Evolutionary conservation across 2,888 invertebrate species (phyloP).

Genomic region (Didymodactylos carnosus): DNA sequence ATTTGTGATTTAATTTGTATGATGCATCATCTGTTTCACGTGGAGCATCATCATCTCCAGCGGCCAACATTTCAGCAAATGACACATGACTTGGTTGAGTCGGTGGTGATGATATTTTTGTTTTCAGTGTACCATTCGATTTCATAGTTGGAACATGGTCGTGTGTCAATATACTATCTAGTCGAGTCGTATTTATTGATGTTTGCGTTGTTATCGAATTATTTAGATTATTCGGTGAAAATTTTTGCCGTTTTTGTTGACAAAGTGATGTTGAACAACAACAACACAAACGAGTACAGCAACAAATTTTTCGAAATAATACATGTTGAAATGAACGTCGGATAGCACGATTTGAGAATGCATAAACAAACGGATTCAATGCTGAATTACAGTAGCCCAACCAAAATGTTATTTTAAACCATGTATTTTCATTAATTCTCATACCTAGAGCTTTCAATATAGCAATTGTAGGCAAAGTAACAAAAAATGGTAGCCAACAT

Average conservation of each 20-base stretch:
- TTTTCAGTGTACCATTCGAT: no score
- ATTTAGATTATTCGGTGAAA: not conserved
- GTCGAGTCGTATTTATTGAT: no score
- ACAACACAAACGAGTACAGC: not conserved
- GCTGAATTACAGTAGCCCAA: conserved; percentile 50
- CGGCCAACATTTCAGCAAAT: no score
- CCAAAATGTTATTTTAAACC: conserved; percentile 49
- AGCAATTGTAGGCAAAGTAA: conserved; percentile 45
- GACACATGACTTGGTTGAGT: no score
- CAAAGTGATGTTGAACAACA: not conserved
- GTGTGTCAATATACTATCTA: no score
- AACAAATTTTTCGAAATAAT: not conserved
- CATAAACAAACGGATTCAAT: conserved; percentile 47
- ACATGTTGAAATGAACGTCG: conserved; percentile 16
- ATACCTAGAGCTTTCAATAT: conserved; percentile 17
- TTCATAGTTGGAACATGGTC: no score
- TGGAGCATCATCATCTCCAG: no score
- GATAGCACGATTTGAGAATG: conserved; percentile 40
- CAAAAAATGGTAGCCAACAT: conserved; percentile 52
- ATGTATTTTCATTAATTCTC: not conserved
- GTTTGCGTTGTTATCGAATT: not conserved
- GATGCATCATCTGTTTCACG: no score
- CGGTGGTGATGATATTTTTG: no score
- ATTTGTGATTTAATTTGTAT: no score
- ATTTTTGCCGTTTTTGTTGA: not conserved